Evolutionary conservation across 2,888 invertebrate genomes (phyloP), one percentile per base, ranked within the genome.

Genomic region (Lasiommata megera): DNA sequence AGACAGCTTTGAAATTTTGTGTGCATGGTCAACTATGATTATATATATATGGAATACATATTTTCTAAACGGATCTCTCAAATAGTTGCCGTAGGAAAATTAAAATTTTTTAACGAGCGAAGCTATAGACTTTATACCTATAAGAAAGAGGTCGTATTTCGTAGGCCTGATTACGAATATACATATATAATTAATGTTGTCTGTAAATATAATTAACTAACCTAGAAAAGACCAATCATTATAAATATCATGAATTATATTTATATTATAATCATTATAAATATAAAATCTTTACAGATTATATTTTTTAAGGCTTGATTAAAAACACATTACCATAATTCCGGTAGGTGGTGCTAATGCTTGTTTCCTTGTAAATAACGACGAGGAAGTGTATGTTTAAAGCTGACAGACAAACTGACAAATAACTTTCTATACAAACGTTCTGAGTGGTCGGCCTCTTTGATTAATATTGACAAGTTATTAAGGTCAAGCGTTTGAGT

Each of bases 351-450:
- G 14, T 9, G 18, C 38, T 16, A 18, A 51, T 28, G 11, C 2
- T 28, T 6, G 5, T 14, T 38, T 51, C 38, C 50, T 51, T n/a
- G 23, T 38, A 23, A 3, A 37, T 51, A 40, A 51, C 16, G 11
- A 51, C 14, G 6, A 51, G 50, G 40, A 47, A 29, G 23, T 43
- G 50, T 18, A 23, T 41, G 3, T 52, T 52, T 12, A 36, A 47
- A 23, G 52, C 6, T 52, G 44, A 46, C 44, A 31, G 0, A 48
- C 18, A 47, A 38, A 51, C 50, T 28, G 51, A 46, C 52, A 38
- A 41, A 31, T 37, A 29, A 53, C 60, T 60, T 60, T 56, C 60
- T 56, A 53, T 50, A 53, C 47, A 56, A 50, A 55, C 53, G 23
- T 6, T 38, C 36, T 31, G 31, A 48, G 54, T 56, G 16, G 53